Evolutionary conservation across 2,888 invertebrate genomes (phyloP), one percentile per base, ranked within the genome.

Genomic region (Scaptomyza caliginosa): DNA sequence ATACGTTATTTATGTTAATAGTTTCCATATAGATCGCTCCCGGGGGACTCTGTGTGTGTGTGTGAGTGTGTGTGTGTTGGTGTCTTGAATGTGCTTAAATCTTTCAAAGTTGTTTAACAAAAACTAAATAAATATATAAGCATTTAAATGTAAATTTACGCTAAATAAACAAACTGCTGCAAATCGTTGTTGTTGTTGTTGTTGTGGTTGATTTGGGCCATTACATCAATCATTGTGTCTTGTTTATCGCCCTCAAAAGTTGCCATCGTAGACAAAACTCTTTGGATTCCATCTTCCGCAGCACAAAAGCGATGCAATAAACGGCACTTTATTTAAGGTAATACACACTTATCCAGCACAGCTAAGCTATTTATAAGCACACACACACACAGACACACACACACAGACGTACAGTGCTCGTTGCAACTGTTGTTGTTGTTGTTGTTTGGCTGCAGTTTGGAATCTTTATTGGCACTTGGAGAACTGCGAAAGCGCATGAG

Each of bases 171-270:
- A 58, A 63, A n/a, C n/a, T 60, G 28, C 28, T 34, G 34, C 8
- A 17, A 36, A 36, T 52, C 6, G 17, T 19, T 24, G 23, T 38
- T 43, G 48, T 49, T 50, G 17, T 28, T 43, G 48, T 45, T 50
- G 17, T 38, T 38, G 38, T 4, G 11, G 10, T 38, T 38, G 16
- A 19, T 28, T 30, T 24, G 34, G 45, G 23, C 58, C 23, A 63
- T 56, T 56, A 39, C 83, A 83, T 78, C 60, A 51, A 83, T 78
- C 80, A 78, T 80, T 80, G 78, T 80, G 64, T 62, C 57, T 32
- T 11, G 13, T 32, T 28, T 78, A 67, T 78, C 57, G 51, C 24
- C 34, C 36, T 36, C 56, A 46, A 50, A 21, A 24, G 38, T 38
- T 38, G 10, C 32, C 42, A 11, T 21, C 24, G 36, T 5, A 51